Percentiles rank a stretch among this genome's conserved stretches.
Conservation (phyloP, 2,113 vertebrate species). For the Carlito syrichta region DNA sequence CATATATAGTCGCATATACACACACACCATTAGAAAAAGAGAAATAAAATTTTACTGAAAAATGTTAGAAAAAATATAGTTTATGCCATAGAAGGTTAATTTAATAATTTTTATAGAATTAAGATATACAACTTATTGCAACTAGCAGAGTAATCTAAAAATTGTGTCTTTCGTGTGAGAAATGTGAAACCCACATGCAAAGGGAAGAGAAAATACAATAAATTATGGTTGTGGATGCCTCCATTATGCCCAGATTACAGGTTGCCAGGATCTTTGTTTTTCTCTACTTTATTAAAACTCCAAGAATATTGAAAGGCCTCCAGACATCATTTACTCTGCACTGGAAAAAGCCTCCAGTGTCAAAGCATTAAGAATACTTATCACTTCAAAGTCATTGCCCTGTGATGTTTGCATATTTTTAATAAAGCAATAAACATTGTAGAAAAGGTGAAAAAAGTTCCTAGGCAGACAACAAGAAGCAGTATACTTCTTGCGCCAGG, state of each 20-base stretch:
- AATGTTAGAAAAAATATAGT: not conserved
- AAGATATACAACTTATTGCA: not conserved
- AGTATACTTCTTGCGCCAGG: not conserved
- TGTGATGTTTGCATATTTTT: slow-evolving; percentile 31
- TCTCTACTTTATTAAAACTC: slow-evolving; percentile 63
- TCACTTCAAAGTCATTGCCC: slow-evolving; percentile 28
- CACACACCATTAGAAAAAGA: not conserved
- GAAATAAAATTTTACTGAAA: not conserved
- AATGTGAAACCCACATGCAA: not conserved
- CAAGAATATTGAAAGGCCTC: slow-evolving; percentile 44
- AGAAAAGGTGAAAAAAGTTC: not conserved
- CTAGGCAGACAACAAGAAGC: not conserved
- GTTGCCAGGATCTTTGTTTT: slow-evolving; percentile 25
- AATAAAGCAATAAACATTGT: slow-evolving; percentile 12
- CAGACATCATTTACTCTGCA: slow-evolving; percentile 45
- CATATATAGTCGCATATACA: not conserved
- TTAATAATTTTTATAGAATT: not conserved
- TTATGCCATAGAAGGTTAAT: not conserved
- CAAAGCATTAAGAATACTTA: slow-evolving; percentile 58
- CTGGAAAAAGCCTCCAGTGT: slow-evolving; percentile 35
- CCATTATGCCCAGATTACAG: not conserved
- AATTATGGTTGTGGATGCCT: not conserved
- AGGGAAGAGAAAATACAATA: not conserved
- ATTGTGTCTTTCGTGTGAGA: not conserved
- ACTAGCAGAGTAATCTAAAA: not conserved